Base-by-base conservation (phyloP, 2,113 vertebrate genomes). In the Prochilodus magdalenae region DNA sequence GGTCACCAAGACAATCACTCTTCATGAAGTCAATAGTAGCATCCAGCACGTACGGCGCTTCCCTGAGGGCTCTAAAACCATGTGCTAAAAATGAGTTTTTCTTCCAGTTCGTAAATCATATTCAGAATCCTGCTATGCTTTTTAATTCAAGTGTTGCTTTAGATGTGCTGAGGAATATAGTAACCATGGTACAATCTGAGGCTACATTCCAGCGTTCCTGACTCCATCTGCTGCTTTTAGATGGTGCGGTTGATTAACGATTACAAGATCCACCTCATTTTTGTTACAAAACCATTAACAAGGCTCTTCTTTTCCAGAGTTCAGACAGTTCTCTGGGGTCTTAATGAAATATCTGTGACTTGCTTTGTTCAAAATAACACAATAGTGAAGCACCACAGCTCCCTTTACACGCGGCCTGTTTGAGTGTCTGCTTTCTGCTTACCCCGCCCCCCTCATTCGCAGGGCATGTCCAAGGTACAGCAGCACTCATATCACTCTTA, bases 1-100 rank as follows among this genome's bases (percentile, higher is more conserved):
- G 87, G 57, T 85, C 89, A 83, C 62, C 57, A 47, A 72, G 26
- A 84, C 51, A 51, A 75, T 88, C 79, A 87, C 73, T 89, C 77
- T 79, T 82, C 33, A n/a, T 53, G 36, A 82, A 67, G 80, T 76
- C 86, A 84, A 85, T 87, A 83, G 59, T 44, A 83, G 40, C 51
- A 57, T 73, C 63, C 33, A n/a, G 77, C 85, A 87, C 81, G 66
- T 51, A 16, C 51, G 0, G 22, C 55, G 53, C 27, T 72, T 81
- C 72, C 71, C 84, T 49, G 33, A 49, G 66, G 59, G 24, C 5
- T 30, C 70, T 12, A 24, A 49, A 87, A 85, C 55, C 30, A 70
- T 40, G 59, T 1, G 4, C 51, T 29, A 18, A 67, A 8, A 13
- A 7, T 80, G 27, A 66, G 27, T 75, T 69, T 81, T 63, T 62